A percentile compares a stretch with the other conserved stretches of the same genome.
phyloP scores from a whole-genome alignment of 1,140 invertebrate genomes.

The Rhagoletis pomonella region DNA sequence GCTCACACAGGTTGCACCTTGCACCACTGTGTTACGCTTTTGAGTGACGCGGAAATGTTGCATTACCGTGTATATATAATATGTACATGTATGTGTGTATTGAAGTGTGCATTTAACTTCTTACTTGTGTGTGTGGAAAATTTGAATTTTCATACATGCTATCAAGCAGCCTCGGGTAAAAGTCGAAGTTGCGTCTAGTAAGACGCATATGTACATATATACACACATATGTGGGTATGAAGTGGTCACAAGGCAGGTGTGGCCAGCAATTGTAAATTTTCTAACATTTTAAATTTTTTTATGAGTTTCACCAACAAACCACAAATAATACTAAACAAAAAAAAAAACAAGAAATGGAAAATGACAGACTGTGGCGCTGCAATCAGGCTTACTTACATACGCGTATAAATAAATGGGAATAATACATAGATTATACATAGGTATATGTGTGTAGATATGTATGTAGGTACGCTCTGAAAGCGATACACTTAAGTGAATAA shows the following conservation, averaged over 20 bases:
- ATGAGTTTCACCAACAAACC: not conserved
- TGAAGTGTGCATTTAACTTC: too few relatives aligned
- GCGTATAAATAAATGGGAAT: conserved; percentile 9
- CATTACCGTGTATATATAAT: too few relatives aligned
- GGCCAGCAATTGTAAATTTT: conserved; percentile 31
- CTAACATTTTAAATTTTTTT: conserved; percentile 47
- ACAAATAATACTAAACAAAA: not conserved
- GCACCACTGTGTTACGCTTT: not conserved
- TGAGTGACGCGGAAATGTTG: not conserved
- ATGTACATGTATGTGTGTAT: too few relatives aligned
- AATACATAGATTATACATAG: not conserved
- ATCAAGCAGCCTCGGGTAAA: not conserved
- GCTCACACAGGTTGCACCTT: not conserved
- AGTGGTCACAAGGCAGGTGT: not conserved
- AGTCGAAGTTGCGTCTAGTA: conserved; percentile 1
- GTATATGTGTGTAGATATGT: not conserved
- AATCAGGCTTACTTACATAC: conserved; percentile 27
- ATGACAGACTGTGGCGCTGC: conserved; percentile 14
- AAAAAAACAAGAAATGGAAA: not conserved
- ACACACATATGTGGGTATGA: not conserved
- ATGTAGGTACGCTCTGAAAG: not conserved
- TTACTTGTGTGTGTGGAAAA: not conserved
- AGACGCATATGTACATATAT: not conserved
- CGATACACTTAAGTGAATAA: conserved; percentile 6
- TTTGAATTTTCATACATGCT: not conserved